Evolutionary conservation across 2,888 invertebrate species (phyloP).

Genomic region (Ecliptopera silaceata): DNA sequence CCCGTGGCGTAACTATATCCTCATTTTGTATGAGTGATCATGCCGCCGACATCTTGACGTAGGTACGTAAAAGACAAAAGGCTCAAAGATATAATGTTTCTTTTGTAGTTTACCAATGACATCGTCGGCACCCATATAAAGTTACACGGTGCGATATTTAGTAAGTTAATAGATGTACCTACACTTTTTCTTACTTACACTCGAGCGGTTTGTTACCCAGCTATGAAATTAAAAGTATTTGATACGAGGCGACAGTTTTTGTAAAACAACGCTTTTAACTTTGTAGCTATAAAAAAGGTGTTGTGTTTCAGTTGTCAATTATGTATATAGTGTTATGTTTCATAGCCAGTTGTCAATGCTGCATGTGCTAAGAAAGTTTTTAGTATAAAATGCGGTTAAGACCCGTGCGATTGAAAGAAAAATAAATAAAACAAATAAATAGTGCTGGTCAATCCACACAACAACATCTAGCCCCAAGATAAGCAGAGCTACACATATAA

Average conservation of each 20-base stretch:
- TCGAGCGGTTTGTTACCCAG: constrained; percentile 59
- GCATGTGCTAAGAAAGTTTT: neutral
- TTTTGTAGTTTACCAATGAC: constrained; percentile 70
- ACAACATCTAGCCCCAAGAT: no score
- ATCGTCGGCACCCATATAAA: constrained; percentile 67
- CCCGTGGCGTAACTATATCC: constrained; percentile 55
- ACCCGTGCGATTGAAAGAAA: no score
- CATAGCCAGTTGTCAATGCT: constrained; percentile 9
- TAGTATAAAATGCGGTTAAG: neutral
- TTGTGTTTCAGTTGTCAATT: constrained; percentile 49
- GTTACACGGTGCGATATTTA: constrained; percentile 71
- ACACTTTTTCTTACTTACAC: constrained; percentile 66
- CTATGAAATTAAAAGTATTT: constrained; percentile 65
- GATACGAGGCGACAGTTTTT: constrained; percentile 68
- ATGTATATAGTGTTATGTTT: constrained; percentile 40
- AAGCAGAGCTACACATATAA: no score
- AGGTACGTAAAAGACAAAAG: constrained; percentile 53
- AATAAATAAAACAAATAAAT: no score
- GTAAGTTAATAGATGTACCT: constrained; percentile 64
- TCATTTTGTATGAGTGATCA: constrained; percentile 55
- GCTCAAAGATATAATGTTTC: constrained; percentile 65
- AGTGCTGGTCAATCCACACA: no score
- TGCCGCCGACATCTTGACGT: constrained; percentile 51
- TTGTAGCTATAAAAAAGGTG: constrained; percentile 42
- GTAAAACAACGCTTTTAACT: constrained; percentile 54